Conservation (phyloP, 2,797 vertebrate species). For the Pipistrellus nathusii region DNA sequence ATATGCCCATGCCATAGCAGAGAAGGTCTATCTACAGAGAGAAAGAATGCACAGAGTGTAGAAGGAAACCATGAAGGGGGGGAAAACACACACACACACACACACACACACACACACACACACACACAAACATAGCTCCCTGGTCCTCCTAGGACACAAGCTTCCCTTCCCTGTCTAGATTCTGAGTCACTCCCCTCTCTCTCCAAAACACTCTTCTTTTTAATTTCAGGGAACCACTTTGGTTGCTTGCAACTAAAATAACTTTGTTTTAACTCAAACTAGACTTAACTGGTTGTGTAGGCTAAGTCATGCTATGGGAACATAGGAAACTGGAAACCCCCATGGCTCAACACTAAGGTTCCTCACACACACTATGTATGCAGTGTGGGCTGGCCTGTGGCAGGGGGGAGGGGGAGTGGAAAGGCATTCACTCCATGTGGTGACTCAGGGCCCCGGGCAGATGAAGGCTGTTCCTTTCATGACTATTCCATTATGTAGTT, state of each 20-base stretch:
- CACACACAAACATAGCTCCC: not conserved
- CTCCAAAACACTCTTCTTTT: conserved; percentile 49
- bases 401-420: not conserved
- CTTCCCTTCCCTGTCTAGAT: not conserved
- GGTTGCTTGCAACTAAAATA: conserved; percentile 63
- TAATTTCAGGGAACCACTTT: conserved; percentile 54
- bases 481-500: not conserved
- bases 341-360: not conserved
- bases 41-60: not conserved
- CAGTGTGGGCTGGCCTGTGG: not conserved
- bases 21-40: not conserved
- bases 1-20: not conserved
- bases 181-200: conserved; percentile 43
- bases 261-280: conserved; percentile 53
- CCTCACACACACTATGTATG: not conserved
- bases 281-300: not conserved
- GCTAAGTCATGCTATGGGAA: not conserved
- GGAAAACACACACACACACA: too few species aligned
- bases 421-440: not conserved
- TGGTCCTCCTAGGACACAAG: not conserved
- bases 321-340: not conserved
- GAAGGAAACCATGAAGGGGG: not conserved
- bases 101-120: not conserved
- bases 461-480: not conserved
- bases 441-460: not conserved